Evolutionary conservation across 1,140 invertebrate species (phyloP).

Genomic region (Neodiprion pinetum): DNA sequence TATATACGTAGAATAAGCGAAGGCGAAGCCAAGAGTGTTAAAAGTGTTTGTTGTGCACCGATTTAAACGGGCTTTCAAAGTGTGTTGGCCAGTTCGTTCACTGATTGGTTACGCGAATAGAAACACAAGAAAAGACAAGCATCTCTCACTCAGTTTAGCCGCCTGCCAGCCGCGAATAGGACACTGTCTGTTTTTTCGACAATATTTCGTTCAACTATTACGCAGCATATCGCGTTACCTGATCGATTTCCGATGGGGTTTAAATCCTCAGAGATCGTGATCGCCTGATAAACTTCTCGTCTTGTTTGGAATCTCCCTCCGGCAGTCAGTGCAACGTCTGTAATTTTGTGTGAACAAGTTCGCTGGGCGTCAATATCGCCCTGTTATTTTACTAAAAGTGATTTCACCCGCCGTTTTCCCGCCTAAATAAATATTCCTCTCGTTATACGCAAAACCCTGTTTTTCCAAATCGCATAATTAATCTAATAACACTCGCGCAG

Average conservation of each 20-base stretch:
- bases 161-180: background rate
- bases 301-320: background rate
- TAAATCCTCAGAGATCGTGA: background rate
- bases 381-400: background rate
- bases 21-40: no score
- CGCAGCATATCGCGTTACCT: background rate
- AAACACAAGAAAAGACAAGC: constrained; percentile 26
- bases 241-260: constrained; percentile 8
- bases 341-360: background rate
- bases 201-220: background rate
- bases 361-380: background rate
- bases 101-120: constrained; percentile 36
- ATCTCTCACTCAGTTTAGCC: background rate
- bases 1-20: no score
- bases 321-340: background rate
- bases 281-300: background rate
- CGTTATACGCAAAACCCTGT: no score
- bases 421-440: no score
- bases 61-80: no score
- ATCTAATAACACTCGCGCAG: no score
- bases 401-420: background rate
- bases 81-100: no score
- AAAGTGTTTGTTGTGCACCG: no score
- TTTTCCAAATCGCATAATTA: no score
- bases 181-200: background rate